Conservation (phyloP, 1,140 invertebrate genomes). For the Zaprionus ghesquierei region DNA sequence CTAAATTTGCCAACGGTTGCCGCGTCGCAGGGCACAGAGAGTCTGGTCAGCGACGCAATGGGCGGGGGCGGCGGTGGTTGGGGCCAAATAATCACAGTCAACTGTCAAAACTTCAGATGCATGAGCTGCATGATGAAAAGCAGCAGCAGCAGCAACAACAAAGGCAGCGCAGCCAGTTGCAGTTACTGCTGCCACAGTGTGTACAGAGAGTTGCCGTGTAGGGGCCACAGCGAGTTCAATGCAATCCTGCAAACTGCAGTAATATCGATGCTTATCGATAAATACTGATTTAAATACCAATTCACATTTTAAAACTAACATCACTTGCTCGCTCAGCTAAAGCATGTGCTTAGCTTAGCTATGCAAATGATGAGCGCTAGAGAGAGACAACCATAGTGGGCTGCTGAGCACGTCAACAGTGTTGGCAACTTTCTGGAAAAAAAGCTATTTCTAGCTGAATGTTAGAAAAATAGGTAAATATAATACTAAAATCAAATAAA, state of each 20-base stretch:
- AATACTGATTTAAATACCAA: background rate
- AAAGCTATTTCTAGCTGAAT: too few relatives aligned
- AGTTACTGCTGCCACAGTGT: background rate
- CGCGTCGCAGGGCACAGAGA: background rate
- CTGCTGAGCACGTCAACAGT: too few relatives aligned
- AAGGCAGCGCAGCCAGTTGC: background rate
- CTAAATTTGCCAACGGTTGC: slow-evolving; percentile 51
- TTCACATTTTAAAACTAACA: background rate
- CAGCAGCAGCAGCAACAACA: slow-evolving; percentile 1
- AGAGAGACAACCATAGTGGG: too few relatives aligned
- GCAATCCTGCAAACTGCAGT: background rate
- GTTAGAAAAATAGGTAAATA: too few relatives aligned
- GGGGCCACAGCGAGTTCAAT: background rate
- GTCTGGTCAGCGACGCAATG: background rate
- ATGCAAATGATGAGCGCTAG: too few relatives aligned
- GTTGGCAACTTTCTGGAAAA: too few relatives aligned
- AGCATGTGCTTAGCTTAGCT: too few relatives aligned
- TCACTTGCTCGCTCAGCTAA: too few relatives aligned
- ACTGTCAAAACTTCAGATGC: slow-evolving; percentile 77
- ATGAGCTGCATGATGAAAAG: slow-evolving; percentile 74
- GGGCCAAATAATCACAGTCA: slow-evolving; percentile 66
- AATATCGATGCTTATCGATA: background rate
- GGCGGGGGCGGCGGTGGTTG: background rate
- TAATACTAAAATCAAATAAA: too few relatives aligned
- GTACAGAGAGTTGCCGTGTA: background rate